Percentiles rank a stretch among this genome's conserved stretches.
phyloP scores from a whole-genome alignment of 2,797 vertebrate genomes.

The Odontamblyopus lacepedii region DNA sequence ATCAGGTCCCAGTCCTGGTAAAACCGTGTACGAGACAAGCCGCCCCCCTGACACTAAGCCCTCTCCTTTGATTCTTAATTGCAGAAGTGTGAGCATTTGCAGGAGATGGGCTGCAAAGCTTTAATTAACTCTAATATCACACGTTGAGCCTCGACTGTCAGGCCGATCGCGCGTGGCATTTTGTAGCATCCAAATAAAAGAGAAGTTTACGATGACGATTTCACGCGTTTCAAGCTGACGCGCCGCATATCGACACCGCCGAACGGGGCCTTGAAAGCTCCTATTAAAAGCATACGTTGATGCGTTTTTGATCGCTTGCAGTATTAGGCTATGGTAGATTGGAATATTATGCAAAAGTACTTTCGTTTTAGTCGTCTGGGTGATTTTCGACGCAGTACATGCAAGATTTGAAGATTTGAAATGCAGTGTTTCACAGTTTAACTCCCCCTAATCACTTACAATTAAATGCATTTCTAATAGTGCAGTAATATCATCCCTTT shows the following conservation, averaged over 20 bases:
- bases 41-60: slow-evolving; percentile 84
- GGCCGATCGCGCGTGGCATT: slow-evolving; percentile 71
- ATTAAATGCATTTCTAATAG: not conserved
- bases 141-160: slow-evolving; percentile 85
- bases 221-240: slow-evolving; percentile 81
- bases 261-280: slow-evolving; percentile 52
- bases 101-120: slow-evolving; percentile 85
- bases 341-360: slow-evolving; percentile 7
- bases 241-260: slow-evolving; percentile 62
- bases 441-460: not conserved
- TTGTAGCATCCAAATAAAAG: slow-evolving; percentile 74
- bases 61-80: slow-evolving; percentile 89
- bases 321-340: slow-evolving; percentile 24
- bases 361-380: not conserved
- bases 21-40: slow-evolving; percentile 82
- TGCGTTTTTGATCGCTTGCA: slow-evolving; percentile 35
- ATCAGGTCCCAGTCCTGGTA: slow-evolving; percentile 85
- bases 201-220: slow-evolving; percentile 80
- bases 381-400: not conserved
- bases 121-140: slow-evolving; percentile 90
- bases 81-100: slow-evolving; percentile 84
- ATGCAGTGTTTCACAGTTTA: not conserved
- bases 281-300: slow-evolving; percentile 55
- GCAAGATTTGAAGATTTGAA: not conserved
- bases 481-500: not conserved